Base-by-base conservation (phyloP, 2,113 vertebrate species). In the Pangasianodon gigas region DNA sequence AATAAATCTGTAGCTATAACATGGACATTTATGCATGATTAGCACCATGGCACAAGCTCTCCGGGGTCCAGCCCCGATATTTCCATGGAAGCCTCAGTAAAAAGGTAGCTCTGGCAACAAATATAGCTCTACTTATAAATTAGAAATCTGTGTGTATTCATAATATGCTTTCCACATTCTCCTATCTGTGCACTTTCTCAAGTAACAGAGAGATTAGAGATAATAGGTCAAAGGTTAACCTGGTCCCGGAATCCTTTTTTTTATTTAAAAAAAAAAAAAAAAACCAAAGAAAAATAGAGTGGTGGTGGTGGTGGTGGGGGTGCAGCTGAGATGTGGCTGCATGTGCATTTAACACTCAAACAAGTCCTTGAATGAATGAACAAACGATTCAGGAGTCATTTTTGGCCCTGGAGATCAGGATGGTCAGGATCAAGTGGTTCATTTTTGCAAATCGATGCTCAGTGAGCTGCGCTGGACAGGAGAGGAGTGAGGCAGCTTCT, bases 61-160 rank as follows among this genome's bases (percentile, higher is more conserved):
- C 92, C 84, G 92, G 92, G 93, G 92, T 86, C 94, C 94, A 90
- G 94, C 94, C 93, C 93, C 56, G 87, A 92, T 89, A 86, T 56
- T 54, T 56, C 89, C 91, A 90, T 89, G 90, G 91, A 90, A 92
- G 89, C 90, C 87, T 91, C 82, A 44, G 89, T 92, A 93, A 87
- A 92, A 92, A 92, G 87, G 88, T 62, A 92, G 91, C 90, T 91
- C 92, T 93, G 91, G 89, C 93, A 91, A 90, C 91, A 91, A 91
- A 92, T 84, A 87, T 65, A 92, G 32, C 86, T 92, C 89, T 69
- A 90, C 85, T 90, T 88, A 91, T 60, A 92, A 93, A 93, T 90
- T 24, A 85, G 85, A 86, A 90, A 87, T 87, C 54, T 86, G 44
- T 90, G 48, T 87, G 84, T 87, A 37, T 86, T 86, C 83, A 29